Percentiles rank a stretch among this genome's conserved stretches.
Conservation (phyloP, 2,113 vertebrate species). For the Alces alces region DNA sequence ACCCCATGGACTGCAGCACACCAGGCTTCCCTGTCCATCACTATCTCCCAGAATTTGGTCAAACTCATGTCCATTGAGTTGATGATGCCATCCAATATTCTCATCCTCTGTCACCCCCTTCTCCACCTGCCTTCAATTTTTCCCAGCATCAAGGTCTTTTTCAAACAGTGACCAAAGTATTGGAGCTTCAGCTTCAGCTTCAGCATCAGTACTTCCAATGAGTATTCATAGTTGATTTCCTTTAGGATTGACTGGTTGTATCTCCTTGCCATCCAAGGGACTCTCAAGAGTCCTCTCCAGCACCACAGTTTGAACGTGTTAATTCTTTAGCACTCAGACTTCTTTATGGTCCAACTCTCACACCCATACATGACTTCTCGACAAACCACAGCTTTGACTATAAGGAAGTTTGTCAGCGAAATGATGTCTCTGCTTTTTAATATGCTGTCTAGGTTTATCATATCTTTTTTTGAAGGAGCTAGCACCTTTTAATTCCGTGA, state of each 20-base stretch:
- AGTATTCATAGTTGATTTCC: not conserved
- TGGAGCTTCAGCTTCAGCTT: not conserved
- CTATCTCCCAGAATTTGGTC: not conserved
- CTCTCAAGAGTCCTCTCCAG: not conserved
- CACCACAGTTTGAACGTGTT: not conserved
- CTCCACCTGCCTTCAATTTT: not conserved
- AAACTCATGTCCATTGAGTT: not conserved
- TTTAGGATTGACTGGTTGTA: not conserved
- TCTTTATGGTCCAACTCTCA: not conserved
- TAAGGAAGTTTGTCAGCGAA: not conserved
- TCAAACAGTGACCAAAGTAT: not conserved
- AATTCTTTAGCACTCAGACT: not conserved
- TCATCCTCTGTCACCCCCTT: not conserved
- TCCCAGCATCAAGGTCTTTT: not conserved
- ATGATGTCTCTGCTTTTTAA: not conserved
- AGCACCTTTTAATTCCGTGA: not conserved
- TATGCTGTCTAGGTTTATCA: not conserved
- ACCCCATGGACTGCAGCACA: not conserved
- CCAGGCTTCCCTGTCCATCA: not conserved
- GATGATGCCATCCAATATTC: not conserved
- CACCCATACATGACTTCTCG: not conserved
- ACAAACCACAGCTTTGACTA: not conserved
- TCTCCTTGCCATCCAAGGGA: not conserved
- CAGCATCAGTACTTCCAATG: not conserved
- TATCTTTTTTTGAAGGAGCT: not conserved